Conservation (phyloP, 1,140 invertebrate genomes). For the Apocrypta bakeri region DNA sequence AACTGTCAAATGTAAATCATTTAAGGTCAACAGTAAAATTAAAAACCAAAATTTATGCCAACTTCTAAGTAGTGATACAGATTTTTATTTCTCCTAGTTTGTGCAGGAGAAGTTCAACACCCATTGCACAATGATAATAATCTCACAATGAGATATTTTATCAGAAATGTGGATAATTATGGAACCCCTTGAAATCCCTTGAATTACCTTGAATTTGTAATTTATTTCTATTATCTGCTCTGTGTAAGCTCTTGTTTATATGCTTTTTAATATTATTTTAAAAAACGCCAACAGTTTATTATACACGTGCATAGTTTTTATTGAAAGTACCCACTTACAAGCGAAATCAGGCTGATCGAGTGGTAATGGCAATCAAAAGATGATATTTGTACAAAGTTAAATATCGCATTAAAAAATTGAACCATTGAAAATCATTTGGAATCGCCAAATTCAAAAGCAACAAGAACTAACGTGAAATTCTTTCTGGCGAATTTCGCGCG, state of each 20-base stretch:
- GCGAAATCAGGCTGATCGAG: neutral
- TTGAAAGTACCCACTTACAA: neutral
- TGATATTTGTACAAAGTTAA: constrained; percentile 39
- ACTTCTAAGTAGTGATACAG: too few species aligned
- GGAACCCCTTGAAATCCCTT: too few species aligned
- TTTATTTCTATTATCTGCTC: too few species aligned
- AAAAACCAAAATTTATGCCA: too few species aligned
- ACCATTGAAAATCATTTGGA: constrained; percentile 13
- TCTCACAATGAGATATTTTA: neutral
- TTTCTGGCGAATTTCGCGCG: neutral
- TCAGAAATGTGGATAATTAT: neutral
- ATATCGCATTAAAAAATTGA: neutral
- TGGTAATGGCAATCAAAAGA: neutral
- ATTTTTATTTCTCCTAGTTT: too few species aligned
- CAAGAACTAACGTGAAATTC: constrained; percentile 16
- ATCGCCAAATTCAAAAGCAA: neutral
- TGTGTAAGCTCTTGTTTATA: too few species aligned
- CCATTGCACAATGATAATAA: too few species aligned
- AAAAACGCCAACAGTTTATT: neutral
- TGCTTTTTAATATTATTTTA: neutral
- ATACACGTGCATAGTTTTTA: neutral
- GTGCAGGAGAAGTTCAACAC: too few species aligned
- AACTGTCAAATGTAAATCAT: too few species aligned
- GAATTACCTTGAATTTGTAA: too few species aligned
- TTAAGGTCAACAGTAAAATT: too few species aligned